Evolutionary conservation across 2,113 vertebrate genomes (phyloP).

Genomic region (Acinonyx jubatus): DNA sequence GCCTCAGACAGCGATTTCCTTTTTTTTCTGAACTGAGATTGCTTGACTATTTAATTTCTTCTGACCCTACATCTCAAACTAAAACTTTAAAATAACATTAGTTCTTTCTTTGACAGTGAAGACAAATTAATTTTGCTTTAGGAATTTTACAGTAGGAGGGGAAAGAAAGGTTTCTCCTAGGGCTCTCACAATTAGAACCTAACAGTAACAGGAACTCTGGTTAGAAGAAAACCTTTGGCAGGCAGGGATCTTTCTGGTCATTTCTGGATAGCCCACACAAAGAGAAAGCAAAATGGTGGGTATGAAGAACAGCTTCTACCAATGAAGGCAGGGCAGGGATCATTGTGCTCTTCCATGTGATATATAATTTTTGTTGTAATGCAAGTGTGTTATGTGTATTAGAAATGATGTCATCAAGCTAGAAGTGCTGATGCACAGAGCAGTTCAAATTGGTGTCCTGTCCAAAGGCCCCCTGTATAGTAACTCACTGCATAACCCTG

Average conservation of each 20-base stretch:
- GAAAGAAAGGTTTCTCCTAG: neutral
- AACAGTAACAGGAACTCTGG: neutral
- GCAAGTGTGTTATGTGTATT: neutral
- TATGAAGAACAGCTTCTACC: neutral
- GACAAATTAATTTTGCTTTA: constrained; percentile 41
- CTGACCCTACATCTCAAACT: neutral
- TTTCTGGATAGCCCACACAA: neutral
- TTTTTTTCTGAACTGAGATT: constrained; percentile 27
- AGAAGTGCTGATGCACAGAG: neutral
- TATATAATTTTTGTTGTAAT: constrained; percentile 21
- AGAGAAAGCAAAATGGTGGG: neutral
- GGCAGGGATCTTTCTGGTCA: neutral
- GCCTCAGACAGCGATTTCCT: neutral
- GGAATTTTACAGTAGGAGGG: neutral
- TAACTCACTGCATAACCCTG: neutral
- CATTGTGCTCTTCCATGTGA: neutral
- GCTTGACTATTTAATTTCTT: constrained; percentile 30
- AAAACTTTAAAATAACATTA: constrained; percentile 33
- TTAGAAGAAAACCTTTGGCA: neutral
- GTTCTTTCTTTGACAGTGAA: constrained; percentile 26
- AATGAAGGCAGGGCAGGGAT: neutral
- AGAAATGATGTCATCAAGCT: constrained; percentile 8
- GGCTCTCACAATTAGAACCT: neutral
- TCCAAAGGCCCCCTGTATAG: neutral
- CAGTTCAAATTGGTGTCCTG: neutral